Percentiles rank a stretch among this genome's conserved stretches.
Conservation (phyloP, 2,797 vertebrate genomes). For the Manis crassicaudata region DNA sequence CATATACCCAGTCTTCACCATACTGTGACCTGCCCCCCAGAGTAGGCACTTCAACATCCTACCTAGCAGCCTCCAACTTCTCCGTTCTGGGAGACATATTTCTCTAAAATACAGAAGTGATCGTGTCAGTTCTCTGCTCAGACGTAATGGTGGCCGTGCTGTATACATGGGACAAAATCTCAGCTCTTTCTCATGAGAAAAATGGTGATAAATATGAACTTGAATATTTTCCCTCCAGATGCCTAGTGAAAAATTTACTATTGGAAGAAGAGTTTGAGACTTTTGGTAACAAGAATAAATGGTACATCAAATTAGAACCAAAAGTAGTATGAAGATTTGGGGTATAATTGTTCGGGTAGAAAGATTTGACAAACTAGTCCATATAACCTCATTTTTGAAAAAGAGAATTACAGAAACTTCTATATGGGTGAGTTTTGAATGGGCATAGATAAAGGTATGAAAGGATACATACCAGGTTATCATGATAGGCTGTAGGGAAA, state of each 20-base stretch:
- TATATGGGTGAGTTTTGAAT: background rate
- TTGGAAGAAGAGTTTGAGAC: background rate
- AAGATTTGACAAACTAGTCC: background rate
- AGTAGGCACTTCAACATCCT: background rate
- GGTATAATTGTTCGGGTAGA: background rate
- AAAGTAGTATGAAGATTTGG: background rate
- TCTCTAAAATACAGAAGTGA: background rate
- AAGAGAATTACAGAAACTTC: background rate
- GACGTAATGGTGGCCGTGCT: background rate
- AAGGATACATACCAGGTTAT: background rate
- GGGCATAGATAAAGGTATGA: background rate
- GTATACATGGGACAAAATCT: background rate
- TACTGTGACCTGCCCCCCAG: background rate
- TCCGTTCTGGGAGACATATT: background rate
- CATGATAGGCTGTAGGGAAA: background rate
- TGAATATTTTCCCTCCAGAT: background rate
- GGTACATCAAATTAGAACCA: background rate
- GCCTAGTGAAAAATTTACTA: background rate
- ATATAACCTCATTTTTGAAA: background rate
- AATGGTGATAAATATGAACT: background rate
- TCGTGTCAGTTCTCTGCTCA: background rate
- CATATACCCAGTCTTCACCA: background rate
- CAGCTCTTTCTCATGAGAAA: background rate
- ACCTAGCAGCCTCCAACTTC: rapidly evolving
- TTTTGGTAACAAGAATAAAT: background rate